Base-by-base conservation (phyloP, 92 coral and sea anemone species). In the Pocillopora grandis region DNA sequence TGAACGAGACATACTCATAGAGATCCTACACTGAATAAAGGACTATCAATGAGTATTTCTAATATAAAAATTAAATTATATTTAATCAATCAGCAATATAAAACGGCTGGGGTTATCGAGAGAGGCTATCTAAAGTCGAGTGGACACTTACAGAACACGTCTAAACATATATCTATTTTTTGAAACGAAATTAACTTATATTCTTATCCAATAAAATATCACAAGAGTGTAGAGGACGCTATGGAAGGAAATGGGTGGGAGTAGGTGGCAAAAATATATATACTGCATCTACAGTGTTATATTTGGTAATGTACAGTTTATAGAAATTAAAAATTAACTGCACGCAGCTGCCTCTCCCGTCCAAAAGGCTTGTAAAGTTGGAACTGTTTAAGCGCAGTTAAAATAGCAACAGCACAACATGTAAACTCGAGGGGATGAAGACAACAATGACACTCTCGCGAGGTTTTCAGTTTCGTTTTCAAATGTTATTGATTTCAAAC, bases 261-360 rank as follows among this genome's bases (percentile, higher is more conserved):
- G 20, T 65, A 79, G 15, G 9, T 3, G 52, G 52, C 6, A 3
- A 42, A 16, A n/a, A 52, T 55, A 10, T 13, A 16, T 14, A 37
- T 16, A 17, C 55, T 33, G 57, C 55, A 72, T 75, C 66, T 0
- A 17, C 65, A 15, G 19, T 65, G 62, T 49, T 2, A 55, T 66
- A 37, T 27, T 58, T 66, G 42, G 73, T 8, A 80, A 67, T 16
- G 36, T 76, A 33, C 58, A 21, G 66, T 49, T 68, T 67, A 27
- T 48, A 56, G 66, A 80, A 55, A 27, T 80, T 63, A 78, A 78
- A 58, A 78, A 78, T 64, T 52, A 66, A 55, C 75, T 21, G 31
- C 5, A 80, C 59, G 11, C 71, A 56, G 84, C 75, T 56, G 71
- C 12, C 52, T 17, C 55, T 23, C 76, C 65, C 75, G 57, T 65